Evolutionary conservation across 2,797 vertebrate species (phyloP), one percentile per base, ranked within the genome.

Genomic region (Arvicola amphibius): DNA sequence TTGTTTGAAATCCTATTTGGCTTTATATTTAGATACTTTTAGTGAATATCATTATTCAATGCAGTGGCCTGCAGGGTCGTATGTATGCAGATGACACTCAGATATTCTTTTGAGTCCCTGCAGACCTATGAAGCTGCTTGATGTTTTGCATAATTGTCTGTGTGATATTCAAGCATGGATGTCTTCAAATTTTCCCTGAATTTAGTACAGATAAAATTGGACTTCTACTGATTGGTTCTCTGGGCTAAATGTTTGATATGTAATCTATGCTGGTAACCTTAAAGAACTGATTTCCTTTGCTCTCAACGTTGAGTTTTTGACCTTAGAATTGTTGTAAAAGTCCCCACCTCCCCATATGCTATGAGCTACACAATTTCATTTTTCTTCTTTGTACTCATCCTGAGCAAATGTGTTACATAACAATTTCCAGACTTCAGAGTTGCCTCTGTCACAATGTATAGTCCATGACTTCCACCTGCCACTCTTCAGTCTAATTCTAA

Each of bases 71-170:
- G 86, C 51, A 97, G 91, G 97, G 65, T 96, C 92, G 95, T 93
- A 93, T 93, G 34, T 96, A 91, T 97, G 77, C 83, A 98, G 95
- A 97, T 77, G 76, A 88, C 13, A 94, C 88, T 92, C 53, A 89
- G 87, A 86, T 97, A 97, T 96, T 98, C 96, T 51, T 96, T 96
- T 59, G 80, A 86, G 79, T 97, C 97, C 97, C 97, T 97, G 87
- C 84, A 94, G 96, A 95, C 92, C 90, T 96, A 94, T 93, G 94
- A 98, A 98, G 53, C 5, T 27, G 48, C 93, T 98, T 98, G 93
- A 97, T 98, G 89, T 95, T 98, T 98, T 98, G 85, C 97, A 95
- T 98, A 98, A 98, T 97, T 98, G 97, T 90, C 97, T 95, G 94
- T 97, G 92, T 98, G 97, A 96, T 98, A 97, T 95, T 98, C 92